phyloP scores from a whole-genome alignment of 2,888 invertebrate genomes.

The Agonum fuliginosum region DNA sequence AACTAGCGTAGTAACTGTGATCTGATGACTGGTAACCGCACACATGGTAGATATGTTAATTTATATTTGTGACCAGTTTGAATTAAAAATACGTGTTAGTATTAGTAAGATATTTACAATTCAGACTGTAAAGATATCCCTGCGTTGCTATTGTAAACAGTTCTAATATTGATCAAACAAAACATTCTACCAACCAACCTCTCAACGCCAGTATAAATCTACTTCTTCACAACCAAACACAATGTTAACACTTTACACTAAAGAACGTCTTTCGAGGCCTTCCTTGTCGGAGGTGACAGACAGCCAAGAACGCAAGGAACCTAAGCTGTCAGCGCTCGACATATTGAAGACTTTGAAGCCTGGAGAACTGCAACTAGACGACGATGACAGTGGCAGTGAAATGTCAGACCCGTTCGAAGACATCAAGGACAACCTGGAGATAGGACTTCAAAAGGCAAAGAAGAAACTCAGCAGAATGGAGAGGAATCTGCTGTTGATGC shows the following conservation, averaged over 20 bases:
- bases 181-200: slow-evolving; percentile 9
- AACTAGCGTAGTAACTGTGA: no score
- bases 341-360: slow-evolving; percentile 26
- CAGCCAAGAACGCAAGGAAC: not conserved
- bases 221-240: not conserved
- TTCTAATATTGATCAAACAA: slow-evolving; percentile 53
- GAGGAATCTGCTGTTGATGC: slow-evolving; percentile 37
- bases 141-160: not conserved
- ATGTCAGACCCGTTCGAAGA: slow-evolving; percentile 51
- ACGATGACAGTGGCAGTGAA: slow-evolving; percentile 51
- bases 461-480: slow-evolving; percentile 39
- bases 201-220: not conserved
- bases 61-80: no score
- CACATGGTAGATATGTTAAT: no score
- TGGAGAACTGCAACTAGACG: slow-evolving; percentile 27
- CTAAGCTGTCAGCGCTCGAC: slow-evolving; percentile 5
- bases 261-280: slow-evolving; percentile 34
- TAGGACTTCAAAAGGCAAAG: slow-evolving; percentile 15
- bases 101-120: not conserved
- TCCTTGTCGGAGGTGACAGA: slow-evolving; percentile 23
- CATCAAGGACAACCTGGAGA: not conserved
- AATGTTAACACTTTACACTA: slow-evolving; percentile 54
- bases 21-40: no score
- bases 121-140: not conserved
- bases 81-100: no score